phyloP scores from a whole-genome alignment of 2,797 vertebrate genomes.

The Pteropus rufus region DNA sequence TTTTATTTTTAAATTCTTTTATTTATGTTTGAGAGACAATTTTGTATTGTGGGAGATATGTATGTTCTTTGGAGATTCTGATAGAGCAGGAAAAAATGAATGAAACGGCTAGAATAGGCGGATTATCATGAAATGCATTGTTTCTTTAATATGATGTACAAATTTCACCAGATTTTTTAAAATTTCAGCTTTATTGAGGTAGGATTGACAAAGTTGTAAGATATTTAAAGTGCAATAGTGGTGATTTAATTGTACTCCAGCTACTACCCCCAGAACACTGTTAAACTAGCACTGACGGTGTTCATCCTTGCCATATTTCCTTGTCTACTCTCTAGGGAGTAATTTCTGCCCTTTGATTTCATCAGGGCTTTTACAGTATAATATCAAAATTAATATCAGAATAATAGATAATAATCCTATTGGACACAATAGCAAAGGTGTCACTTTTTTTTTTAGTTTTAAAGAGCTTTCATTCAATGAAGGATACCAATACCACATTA shows the following conservation, averaged over 20 bases:
- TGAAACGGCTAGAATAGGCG: not conserved
- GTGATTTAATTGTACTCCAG: not conserved
- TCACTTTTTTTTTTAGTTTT: not conserved
- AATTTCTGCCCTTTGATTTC: not conserved
- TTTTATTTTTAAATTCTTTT: not conserved
- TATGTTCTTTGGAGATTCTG: not conserved
- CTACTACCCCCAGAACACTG: rapidly evolving
- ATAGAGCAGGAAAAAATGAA: not conserved
- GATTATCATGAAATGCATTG: not conserved
- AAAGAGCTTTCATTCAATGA: not conserved
- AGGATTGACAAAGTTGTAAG: not conserved
- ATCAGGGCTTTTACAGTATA: not conserved
- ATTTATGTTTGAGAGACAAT: not conserved
- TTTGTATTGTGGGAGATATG: not conserved
- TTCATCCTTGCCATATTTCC: not conserved
- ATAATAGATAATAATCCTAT: not conserved
- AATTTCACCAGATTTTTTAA: not conserved
- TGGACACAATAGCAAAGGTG: not conserved
- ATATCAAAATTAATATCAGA: no score
- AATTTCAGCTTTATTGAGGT: not conserved
- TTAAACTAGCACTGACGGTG: not conserved
- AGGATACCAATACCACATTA: not conserved
- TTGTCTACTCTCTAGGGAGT: not conserved
- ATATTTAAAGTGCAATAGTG: not conserved
- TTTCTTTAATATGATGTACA: not conserved